phyloP scores from a whole-genome alignment of 2,797 vertebrate species.

The Lacerta bilineata region DNA sequence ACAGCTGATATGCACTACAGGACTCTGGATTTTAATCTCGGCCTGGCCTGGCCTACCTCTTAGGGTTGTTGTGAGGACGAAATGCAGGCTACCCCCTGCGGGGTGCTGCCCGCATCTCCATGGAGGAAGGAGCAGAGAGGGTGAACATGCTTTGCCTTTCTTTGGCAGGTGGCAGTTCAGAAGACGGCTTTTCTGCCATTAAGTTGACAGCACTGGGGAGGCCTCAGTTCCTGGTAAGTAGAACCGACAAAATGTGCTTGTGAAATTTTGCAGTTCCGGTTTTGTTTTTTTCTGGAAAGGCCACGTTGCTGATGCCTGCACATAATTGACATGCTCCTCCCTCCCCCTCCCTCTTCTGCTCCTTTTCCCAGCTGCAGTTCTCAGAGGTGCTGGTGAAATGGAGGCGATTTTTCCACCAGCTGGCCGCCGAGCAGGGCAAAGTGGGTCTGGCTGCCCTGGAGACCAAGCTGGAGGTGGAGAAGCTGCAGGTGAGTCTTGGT shows the following conservation, averaged over 20 bases:
- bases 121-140: background rate
- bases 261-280: too few relatives aligned
- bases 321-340: background rate
- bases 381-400: slow-evolving; percentile 94
- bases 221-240: slow-evolving; percentile 93
- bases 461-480: slow-evolving; percentile 87
- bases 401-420: slow-evolving; percentile 88
- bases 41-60: background rate
- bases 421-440: slow-evolving; percentile 90
- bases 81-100: too few relatives aligned
- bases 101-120: background rate
- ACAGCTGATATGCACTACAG: too few relatives aligned
- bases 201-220: slow-evolving; percentile 93
- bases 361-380: slow-evolving; percentile 86
- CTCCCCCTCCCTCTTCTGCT: background rate
- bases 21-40: background rate
- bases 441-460: slow-evolving; percentile 84
- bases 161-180: slow-evolving; percentile 85
- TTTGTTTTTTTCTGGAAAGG: too few relatives aligned
- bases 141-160: slow-evolving; percentile 39
- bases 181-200: slow-evolving; percentile 92
- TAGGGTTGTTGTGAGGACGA: background rate
- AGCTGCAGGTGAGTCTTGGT: slow-evolving; percentile 85
- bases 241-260: background rate
- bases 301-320: too few relatives aligned